Evolutionary conservation across 2,113 vertebrate genomes (phyloP), one percentile per base, ranked within the genome.

Genomic region (Chaenogobius annularis): DNA sequence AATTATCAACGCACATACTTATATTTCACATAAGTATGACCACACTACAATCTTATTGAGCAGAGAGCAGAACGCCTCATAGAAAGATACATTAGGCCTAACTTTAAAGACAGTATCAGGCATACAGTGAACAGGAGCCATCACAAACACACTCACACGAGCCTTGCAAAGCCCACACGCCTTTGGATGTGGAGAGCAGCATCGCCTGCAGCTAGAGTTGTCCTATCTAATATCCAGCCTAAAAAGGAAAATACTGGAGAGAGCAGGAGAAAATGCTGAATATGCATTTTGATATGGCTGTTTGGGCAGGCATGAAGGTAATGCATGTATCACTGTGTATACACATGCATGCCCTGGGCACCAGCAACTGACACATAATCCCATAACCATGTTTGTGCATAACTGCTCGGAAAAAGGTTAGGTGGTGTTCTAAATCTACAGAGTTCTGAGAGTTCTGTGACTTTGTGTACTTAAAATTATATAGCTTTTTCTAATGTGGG

Each of bases 151-250:
- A 37, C 66, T 26, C 22, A 61, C 67, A 74, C 74, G 70, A 11
- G 63, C 62, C 87, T 87, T 83, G 68, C 35, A 77, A 87, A 91
- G 82, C 67, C 72, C 78, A 87, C 82, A 86, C 52, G 82, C 80
- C 83, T 84, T 86, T 86, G 75, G 78, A 81, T 86, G 83, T 73
- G 70, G 63, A 84, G 81, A 83, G 74, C 69, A 81, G 75, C 83
- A 81, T 70, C 68, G 78, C 90, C 83, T 0, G 68, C 6, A 83
- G 86, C 86, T 40, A 78, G 78, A 84, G 70, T 88, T 88, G 84
- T 89, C 88, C 83, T 87, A 56, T 84, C 87, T 86, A 85, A 91
- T 87, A 84, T 82, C 77, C 58, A 83, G 75, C 74, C 65, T 69
- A 74, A 86, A 88, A 87, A 72, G 75, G 69, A 82, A 72, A 70